Conservation (phyloP, 1,140 invertebrate species). For the Leguminivora glycinivorella region DNA sequence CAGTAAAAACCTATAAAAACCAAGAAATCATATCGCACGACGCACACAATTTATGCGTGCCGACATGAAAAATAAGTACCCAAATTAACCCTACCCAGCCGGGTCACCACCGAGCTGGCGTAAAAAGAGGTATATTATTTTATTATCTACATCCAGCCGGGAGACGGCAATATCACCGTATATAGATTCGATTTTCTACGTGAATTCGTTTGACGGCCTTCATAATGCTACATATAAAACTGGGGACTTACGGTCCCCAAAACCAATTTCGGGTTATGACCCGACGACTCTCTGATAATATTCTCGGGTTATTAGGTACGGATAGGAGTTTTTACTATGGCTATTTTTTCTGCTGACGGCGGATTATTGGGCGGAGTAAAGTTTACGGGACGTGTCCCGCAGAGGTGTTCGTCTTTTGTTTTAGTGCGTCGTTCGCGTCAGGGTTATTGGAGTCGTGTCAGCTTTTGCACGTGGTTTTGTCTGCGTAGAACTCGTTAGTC, state of each 20-base stretch:
- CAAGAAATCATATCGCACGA: neutral
- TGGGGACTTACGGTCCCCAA: conserved; percentile 78
- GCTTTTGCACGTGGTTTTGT: neutral
- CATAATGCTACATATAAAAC: conserved; percentile 79
- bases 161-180: conserved; percentile 74
- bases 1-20: neutral
- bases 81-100: conserved; percentile 31
- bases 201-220: conserved; percentile 79
- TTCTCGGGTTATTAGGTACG: conserved; percentile 52
- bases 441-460: neutral
- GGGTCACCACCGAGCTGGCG: conserved; percentile 44
- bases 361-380: conserved; percentile 65
- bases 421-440: conserved; percentile 17
- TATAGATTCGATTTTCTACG: conserved; percentile 80
- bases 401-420: conserved; percentile 26
- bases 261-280: conserved; percentile 79
- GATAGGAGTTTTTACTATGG: conserved; percentile 52
- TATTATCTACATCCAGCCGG: conserved; percentile 74
- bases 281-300: conserved; percentile 78
- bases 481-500: neutral
- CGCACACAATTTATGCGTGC: conserved; percentile 8
- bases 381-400: conserved; percentile 55
- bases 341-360: conserved; percentile 66
- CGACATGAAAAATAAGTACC: conserved; percentile 28
- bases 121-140: conserved; percentile 70